A percentile compares a stretch with the other conserved stretches of the same genome.
Evolutionary conservation across 2,888 invertebrate species (phyloP).

Genomic region (Hetaerina titia): DNA sequence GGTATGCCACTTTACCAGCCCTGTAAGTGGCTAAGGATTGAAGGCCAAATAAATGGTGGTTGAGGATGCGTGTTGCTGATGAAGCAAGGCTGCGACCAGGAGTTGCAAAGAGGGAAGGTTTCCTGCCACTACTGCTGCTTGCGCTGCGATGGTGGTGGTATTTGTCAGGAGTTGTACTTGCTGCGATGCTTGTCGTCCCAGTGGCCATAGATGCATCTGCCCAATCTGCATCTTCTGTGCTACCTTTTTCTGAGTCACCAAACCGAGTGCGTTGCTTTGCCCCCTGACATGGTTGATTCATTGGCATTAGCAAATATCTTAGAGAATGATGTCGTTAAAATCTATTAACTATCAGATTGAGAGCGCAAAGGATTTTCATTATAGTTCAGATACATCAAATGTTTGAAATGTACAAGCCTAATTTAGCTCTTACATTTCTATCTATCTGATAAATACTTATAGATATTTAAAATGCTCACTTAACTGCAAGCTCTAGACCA

Average conservation of each 20-base stretch:
- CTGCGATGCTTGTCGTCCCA: conserved; percentile 47
- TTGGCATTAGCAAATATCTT: conserved; percentile 51
- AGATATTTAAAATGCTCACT: conserved; percentile 30
- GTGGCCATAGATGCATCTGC: conserved; percentile 53
- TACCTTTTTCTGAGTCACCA: conserved; percentile 75
- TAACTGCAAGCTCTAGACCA: conserved; percentile 33
- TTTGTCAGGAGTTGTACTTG: conserved; percentile 72
- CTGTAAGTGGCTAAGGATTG: conserved; percentile 79
- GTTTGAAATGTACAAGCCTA: not conserved
- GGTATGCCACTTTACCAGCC: conserved; percentile 74
- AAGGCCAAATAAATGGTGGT: conserved; percentile 86
- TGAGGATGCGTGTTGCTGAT: conserved; percentile 84
- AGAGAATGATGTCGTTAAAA: not conserved
- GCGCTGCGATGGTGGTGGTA: conserved; percentile 81
- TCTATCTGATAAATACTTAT: not conserved
- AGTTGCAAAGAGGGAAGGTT: conserved; percentile 60
- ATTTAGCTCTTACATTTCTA: conserved; percentile 22
- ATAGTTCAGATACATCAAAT: not conserved
- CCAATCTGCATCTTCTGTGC: conserved; percentile 62
- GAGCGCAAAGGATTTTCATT: not conserved
- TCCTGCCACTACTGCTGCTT: conserved; percentile 72
- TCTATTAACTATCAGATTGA: conserved; percentile 21
- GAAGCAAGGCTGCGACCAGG: conserved; percentile 82
- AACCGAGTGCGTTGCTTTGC: conserved; percentile 77
- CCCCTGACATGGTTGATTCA: conserved; percentile 57